Base-by-base conservation (phyloP, 2,797 vertebrate species). In the Myripristis murdjan region DNA sequence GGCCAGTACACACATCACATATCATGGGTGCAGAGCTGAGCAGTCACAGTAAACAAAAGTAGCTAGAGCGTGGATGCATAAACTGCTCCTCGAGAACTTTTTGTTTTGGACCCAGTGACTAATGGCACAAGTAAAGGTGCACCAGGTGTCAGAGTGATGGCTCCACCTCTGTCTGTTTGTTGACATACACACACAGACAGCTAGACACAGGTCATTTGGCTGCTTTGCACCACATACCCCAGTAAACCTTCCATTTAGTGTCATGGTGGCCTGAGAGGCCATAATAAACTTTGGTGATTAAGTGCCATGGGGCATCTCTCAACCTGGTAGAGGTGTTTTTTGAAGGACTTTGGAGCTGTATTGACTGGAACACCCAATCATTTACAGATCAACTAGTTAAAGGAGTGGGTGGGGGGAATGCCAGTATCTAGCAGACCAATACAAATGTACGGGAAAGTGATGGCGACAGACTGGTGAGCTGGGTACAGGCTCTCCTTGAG, bases 161-260 rank as follows among this genome's bases (percentile, higher is more conserved):
- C 31, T 73, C 60, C 56, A 44, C 72, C 75, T 75, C 54, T 18
- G 20, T 77, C 59, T 35, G 58, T 53, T 74, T 89, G 81, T 90
- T 88, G 83, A 88, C 79, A 75, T 69, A 58, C 53, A 58, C 53
- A 87, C 74, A 84, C 71, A 84, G 58, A 61, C 11, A 3, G 15
- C 37, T 41, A 70, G 46, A 78, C 76, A 75, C 16, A 8, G 77
- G 73, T 84, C 80, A 77, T 79, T 75, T 75, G 15, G 43, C 35
- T 67, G 52, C 59, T 77, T 84, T 77, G 66, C 16, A 1, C 53
- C 28, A 70, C 56, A 62, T 39, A 56, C 31, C 26, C 47, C 33
- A 66, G 37, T 48, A 14, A 74, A 39, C 46, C 68, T 63, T 66
- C 57, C 52, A 48, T 67, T 73, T 62, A 44, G 37, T 61, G 74